Base-by-base conservation (phyloP, 2,797 vertebrate genomes). In the Premnoplex brunnescens region DNA sequence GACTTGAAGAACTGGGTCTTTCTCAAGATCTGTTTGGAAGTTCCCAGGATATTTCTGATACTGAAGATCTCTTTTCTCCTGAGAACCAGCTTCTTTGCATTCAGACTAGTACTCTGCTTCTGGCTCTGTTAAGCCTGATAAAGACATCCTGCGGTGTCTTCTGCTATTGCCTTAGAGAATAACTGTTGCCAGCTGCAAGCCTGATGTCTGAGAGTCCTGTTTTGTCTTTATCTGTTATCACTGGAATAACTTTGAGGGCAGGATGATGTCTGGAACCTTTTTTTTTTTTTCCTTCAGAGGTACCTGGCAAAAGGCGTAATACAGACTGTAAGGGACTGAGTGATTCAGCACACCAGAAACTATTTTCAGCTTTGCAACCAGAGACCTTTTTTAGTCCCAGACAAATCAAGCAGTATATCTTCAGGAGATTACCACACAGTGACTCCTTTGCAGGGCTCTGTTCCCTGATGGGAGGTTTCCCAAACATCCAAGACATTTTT, bases 161-260 rank as follows among this genome's bases (percentile, higher is more conserved):
- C 46, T 90, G 46, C 88, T 91, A 72, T 86, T 4, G 2, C 58
- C 51, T 73, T 62, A 55, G 52, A 90, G 76, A 86, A 69, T 52
- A 97, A 96, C 46, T 0, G 1, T 52, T 91, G 83, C 91, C 91
- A 93, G 76, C 76, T 97, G 80, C 90, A 93, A 80, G 73, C 63
- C 43, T 73, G 66, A 81, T 88, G 80, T 94, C 94, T 96, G 83
- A 88, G 95, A 95, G 77, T 75, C 69, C 66, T 93, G 76, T 72
- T 96, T 69, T 86, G 66, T 81, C 85, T 92, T 95, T 95, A 84
- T 97, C 94, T 90, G 80, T 91, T 96, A 93, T 90, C 4, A 0
- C 51, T 94, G 69, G 62, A 76, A 78, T 49, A 86, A 85, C 66
- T 95, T 88, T 90, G 80, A 94, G 83, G 83, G 39, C 48, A 93